A percentile compares a stretch with the other conserved stretches of the same genome.
Conservation (phyloP, 37 sponge, comb jelly and placozoan genomes). For the Trichoplax adhaerens region DNA sequence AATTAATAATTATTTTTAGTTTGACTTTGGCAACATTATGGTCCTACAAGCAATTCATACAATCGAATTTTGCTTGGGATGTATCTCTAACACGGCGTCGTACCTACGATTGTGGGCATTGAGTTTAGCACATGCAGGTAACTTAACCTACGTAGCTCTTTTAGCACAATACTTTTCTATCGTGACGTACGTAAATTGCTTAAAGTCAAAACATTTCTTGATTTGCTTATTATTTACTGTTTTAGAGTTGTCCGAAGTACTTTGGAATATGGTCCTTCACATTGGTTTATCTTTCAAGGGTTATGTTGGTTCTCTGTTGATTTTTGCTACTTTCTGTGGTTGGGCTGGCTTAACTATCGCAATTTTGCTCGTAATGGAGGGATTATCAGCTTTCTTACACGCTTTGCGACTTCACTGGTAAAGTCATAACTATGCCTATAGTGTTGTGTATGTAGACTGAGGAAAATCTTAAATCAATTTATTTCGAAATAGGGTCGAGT, state of each 20-base stretch:
- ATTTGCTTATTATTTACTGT: no score
- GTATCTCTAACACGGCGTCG: slow-evolving; percentile 98
- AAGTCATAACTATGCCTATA: not conserved
- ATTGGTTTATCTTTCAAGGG: slow-evolving; percentile 16
- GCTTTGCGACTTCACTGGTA: slow-evolving; percentile 98
- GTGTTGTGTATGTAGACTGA: no score
- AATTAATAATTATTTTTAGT: slow-evolving; percentile 13
- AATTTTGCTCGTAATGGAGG: slow-evolving; percentile 94
- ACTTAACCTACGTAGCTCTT: not conserved
- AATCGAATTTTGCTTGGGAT: slow-evolving; percentile 98
- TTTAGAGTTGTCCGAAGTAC: slow-evolving; percentile 79
- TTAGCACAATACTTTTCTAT: not conserved
- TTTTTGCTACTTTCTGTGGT: slow-evolving; percentile 40
- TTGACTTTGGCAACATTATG: slow-evolving; percentile 54
- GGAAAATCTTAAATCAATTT: no score
- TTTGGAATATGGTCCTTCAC: slow-evolving; percentile 77
- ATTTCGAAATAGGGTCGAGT: slow-evolving; percentile 69
- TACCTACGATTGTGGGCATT: slow-evolving; percentile 99
- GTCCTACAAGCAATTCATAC: slow-evolving; percentile 93
- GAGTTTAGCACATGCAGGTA: slow-evolving; percentile 96
- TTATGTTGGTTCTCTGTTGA: slow-evolving; percentile 11
- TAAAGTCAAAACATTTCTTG: not conserved
- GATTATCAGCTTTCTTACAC: slow-evolving; percentile 97
- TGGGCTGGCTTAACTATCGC: slow-evolving; percentile 88
- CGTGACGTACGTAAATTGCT: not conserved